These are phyloP conservation scores for Sciurus carolinensis DNA, from an alignment of 2,797 vertebrate species.

Conservation along the genomic window DNA sequence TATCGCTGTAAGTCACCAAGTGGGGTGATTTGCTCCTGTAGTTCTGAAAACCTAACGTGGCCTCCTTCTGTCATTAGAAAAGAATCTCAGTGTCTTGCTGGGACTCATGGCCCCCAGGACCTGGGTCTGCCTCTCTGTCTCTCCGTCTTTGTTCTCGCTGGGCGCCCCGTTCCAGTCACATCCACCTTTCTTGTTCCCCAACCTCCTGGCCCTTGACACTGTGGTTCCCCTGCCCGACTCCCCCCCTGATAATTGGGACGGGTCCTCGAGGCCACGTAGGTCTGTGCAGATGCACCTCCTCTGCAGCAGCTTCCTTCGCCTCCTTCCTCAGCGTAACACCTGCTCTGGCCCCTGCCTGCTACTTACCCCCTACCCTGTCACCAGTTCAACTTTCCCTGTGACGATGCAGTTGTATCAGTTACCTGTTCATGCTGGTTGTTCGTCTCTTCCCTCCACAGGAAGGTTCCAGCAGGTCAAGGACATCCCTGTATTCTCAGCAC, in stretches of 20 bases:
- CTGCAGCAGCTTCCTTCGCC: too few species aligned
- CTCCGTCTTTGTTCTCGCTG: too few species aligned
- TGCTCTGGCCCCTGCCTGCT: background rate
- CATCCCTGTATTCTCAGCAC: background rate
- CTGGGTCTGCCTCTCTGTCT: too few species aligned
- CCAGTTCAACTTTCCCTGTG: background rate
- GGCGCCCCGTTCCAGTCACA: background rate
- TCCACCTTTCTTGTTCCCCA: background rate
- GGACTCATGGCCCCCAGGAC: too few species aligned
- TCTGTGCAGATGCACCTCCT: background rate
- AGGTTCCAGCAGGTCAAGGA: background rate
- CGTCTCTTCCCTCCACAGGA: fast-evolving
- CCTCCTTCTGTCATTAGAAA: background rate
- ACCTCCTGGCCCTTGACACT: too few species aligned
- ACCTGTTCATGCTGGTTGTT: background rate
- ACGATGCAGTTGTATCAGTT: background rate
- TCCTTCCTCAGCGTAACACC: too few species aligned
- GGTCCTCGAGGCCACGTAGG: background rate
- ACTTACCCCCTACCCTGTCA: background rate
- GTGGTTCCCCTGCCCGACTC: too few species aligned
- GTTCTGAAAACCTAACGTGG: background rate
- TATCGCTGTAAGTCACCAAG: background rate
- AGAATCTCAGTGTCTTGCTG: background rate
- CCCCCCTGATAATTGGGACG: too few species aligned
- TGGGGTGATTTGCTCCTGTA: background rate